phyloP scores from a whole-genome alignment of 2,888 invertebrate genomes.

The Branchellion lobata region DNA sequence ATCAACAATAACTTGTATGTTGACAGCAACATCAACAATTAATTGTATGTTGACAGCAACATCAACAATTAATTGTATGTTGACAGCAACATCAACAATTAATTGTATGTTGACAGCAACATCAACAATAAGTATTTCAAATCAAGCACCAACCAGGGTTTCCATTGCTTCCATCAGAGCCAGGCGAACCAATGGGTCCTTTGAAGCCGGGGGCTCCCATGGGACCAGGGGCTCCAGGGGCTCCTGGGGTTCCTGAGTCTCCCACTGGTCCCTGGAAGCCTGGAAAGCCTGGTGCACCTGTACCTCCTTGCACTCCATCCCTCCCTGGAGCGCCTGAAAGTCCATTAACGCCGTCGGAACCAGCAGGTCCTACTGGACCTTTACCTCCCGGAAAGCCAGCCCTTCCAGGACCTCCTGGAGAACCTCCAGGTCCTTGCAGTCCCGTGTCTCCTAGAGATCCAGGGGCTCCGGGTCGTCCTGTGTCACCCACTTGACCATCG shows the following conservation, averaged over 20 bases:
- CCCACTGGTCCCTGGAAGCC: background rate
- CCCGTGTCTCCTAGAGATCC: background rate
- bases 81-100: too few species aligned
- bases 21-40: too few species aligned
- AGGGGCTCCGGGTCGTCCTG: background rate
- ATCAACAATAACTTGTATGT: too few species aligned
- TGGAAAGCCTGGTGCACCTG: conserved; percentile 1
- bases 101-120: too few species aligned
- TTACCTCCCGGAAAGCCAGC: conserved; percentile 43
- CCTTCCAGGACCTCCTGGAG: conserved; percentile 43
- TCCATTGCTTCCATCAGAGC: background rate
- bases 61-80: too few species aligned
- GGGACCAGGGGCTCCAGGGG: background rate
- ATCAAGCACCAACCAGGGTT: background rate
- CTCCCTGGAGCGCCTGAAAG: conserved; percentile 6
- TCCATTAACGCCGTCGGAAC: conserved; percentile 35
- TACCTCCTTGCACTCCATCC: background rate
- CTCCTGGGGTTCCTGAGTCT: background rate
- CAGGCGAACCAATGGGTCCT: conserved; percentile 22
- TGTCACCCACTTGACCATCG: conserved; percentile 5
- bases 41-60: too few species aligned
- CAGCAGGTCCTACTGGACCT: conserved; percentile 42
- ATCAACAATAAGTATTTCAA: too few species aligned
- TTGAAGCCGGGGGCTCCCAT: conserved; percentile 5
- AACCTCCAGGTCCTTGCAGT: conserved; percentile 17